Evolutionary conservation across 2,888 invertebrate species (phyloP).

Genomic region (Pyrgus malvae): DNA sequence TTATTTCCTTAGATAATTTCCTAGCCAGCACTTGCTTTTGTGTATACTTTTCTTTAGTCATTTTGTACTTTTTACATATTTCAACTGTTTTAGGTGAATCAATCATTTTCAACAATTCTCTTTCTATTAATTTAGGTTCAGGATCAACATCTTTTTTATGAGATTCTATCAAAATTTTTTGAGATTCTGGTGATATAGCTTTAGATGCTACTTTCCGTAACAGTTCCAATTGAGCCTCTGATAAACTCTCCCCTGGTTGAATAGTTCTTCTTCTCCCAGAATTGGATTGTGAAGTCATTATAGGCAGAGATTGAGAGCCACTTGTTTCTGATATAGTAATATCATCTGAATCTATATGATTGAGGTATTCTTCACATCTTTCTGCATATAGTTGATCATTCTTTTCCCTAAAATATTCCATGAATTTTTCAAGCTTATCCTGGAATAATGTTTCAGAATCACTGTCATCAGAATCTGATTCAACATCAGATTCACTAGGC

Average conservation of each 20-base stretch:
- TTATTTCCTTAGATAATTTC: slow-evolving; percentile 82
- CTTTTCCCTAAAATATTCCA: slow-evolving; percentile 86
- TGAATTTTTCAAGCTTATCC: slow-evolving; percentile 86
- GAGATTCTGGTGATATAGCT: slow-evolving; percentile 77
- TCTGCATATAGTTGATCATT: slow-evolving; percentile 85
- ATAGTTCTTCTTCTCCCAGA: slow-evolving; percentile 81
- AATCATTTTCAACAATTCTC: slow-evolving; percentile 77
- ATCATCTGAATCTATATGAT: slow-evolving; percentile 76
- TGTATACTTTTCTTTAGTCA: slow-evolving; percentile 74
- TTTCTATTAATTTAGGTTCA: slow-evolving; percentile 79
- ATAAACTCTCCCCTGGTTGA: slow-evolving; percentile 83
- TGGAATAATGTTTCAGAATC: slow-evolving; percentile 85
- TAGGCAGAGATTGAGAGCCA: slow-evolving; percentile 72
- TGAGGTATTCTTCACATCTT: slow-evolving; percentile 83
- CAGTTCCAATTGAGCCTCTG: slow-evolving; percentile 81
- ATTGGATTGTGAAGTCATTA: slow-evolving; percentile 75
- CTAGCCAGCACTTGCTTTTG: slow-evolving; percentile 74
- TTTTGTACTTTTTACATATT: slow-evolving; percentile 78
- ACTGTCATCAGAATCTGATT: slow-evolving; percentile 81
- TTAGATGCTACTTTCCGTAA: slow-evolving; percentile 83
- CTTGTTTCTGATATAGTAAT: slow-evolving; percentile 77
- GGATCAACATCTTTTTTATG: slow-evolving; percentile 78
- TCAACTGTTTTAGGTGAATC: slow-evolving; percentile 75
- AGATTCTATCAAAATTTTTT: slow-evolving; percentile 80
- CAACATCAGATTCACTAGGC: slow-evolving; percentile 82